Conservation (phyloP, 2,797 vertebrate genomes). For the Astyanax mexicanus region DNA sequence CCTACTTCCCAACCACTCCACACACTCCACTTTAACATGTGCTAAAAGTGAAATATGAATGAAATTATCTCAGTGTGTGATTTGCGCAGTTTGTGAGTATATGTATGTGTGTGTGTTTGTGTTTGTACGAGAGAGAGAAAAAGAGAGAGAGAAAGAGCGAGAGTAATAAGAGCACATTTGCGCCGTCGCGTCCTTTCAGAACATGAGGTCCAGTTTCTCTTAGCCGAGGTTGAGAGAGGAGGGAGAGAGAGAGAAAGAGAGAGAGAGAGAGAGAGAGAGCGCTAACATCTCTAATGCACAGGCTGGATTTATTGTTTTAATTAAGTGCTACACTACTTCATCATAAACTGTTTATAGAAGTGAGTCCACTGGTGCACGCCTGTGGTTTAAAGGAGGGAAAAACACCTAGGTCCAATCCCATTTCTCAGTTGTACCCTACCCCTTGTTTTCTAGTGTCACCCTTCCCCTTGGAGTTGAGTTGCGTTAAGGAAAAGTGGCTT, state of each 20-base stretch:
- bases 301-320: constrained; percentile 94
- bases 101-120: too few relatives aligned
- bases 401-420: too few relatives aligned
- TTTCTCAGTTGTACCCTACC: too few relatives aligned
- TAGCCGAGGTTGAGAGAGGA: constrained; percentile 54
- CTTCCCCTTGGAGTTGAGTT: too few relatives aligned
- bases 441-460: too few relatives aligned
- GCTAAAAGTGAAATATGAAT: too few relatives aligned
- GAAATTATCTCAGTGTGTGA: too few relatives aligned
- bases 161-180: constrained; percentile 84
- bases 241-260: constrained; percentile 65
- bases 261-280: constrained; percentile 52
- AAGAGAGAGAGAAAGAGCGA: constrained; percentile 49
- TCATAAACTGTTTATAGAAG: constrained; percentile 92
- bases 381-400: constrained; percentile 46
- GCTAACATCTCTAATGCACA: constrained; percentile 85
- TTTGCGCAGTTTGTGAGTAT: too few relatives aligned
- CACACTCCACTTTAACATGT: too few relatives aligned
- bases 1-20: too few relatives aligned
- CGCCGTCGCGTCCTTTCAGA: constrained; percentile 80
- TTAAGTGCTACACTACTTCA: constrained; percentile 88
- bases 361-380: constrained; percentile 81
- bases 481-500: too few relatives aligned
- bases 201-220: constrained; percentile 79
- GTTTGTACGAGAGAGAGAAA: constrained; percentile 28